A percentile compares a stretch with the other conserved stretches of the same genome.
These are phyloP conservation scores for Carposina sasakii DNA, from an alignment of 1,140 invertebrate species.

Conservation along the genomic window DNA sequence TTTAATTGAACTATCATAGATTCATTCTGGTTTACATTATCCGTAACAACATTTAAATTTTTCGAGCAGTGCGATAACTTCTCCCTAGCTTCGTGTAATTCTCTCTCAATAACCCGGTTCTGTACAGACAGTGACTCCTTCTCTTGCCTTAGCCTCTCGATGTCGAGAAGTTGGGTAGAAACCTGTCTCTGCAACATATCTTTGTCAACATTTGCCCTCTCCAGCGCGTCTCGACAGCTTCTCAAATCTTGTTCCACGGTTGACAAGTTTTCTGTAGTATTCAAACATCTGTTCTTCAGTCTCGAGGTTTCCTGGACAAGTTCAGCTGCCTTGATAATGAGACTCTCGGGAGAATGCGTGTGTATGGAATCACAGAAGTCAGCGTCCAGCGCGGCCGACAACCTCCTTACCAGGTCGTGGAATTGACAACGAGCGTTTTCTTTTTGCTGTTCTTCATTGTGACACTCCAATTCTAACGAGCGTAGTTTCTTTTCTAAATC, in stretches of 20 bases:
- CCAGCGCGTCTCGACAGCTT: constrained; percentile 77
- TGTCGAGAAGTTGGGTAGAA: constrained; percentile 76
- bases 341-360: constrained; percentile 76
- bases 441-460: constrained; percentile 79
- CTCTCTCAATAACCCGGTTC: constrained; percentile 77
- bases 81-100: constrained; percentile 77
- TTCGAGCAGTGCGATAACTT: constrained; percentile 76
- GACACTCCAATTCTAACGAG: constrained; percentile 79
- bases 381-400: constrained; percentile 78
- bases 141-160: constrained; percentile 80
- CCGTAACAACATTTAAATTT: constrained; percentile 77
- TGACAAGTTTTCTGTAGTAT: constrained; percentile 76
- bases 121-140: constrained; percentile 80
- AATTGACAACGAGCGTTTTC: constrained; percentile 77
- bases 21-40: constrained; percentile 80
- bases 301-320: constrained; percentile 78
- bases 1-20: constrained; percentile 77
- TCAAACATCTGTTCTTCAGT: constrained; percentile 73
- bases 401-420: constrained; percentile 79
- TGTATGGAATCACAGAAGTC: constrained; percentile 78
- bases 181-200: constrained; percentile 81
- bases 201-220: constrained; percentile 77
- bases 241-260: constrained; percentile 78
- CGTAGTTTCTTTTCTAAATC: constrained; percentile 83
- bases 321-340: constrained; percentile 81